Conservation (phyloP, 2,113 vertebrate genomes). For the Prionailurus viverrinus region DNA sequence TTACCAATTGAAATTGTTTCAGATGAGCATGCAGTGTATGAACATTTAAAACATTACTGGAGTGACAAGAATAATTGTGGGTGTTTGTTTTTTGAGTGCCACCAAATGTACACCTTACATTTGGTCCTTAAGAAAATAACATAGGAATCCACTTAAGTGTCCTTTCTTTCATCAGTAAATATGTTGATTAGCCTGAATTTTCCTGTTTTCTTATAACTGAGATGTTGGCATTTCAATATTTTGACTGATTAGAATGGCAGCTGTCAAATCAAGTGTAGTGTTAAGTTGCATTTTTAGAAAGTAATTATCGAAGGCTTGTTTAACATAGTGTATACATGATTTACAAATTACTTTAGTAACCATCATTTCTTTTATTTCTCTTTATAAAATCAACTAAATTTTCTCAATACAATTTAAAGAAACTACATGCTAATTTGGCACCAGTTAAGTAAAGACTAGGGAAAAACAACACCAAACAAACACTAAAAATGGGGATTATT, state of each 20-base stretch:
- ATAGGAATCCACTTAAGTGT: neutral
- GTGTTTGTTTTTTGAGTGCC: neutral
- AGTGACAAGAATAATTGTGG: neutral
- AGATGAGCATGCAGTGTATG: neutral
- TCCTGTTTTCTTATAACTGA: constrained; percentile 53
- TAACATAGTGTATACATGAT: constrained; percentile 72
- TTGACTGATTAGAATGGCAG: constrained; percentile 76
- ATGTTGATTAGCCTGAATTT: constrained; percentile 28
- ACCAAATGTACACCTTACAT: neutral
- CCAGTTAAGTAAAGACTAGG: neutral
- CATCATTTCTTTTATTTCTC: constrained; percentile 61
- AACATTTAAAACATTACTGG: neutral
- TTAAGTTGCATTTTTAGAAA: constrained; percentile 77
- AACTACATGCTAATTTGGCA: neutral
- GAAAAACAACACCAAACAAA: neutral
- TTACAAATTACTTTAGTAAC: constrained; percentile 61
- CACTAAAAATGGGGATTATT: neutral
- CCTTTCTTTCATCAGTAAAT: constrained; percentile 33
- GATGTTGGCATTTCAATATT: constrained; percentile 72
- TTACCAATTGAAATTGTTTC: neutral
- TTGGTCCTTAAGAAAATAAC: neutral
- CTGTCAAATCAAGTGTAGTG: constrained; percentile 76
- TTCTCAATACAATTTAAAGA: neutral
- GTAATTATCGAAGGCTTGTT: constrained; percentile 48
- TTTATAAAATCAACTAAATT: neutral